Conservation (phyloP, 1,140 invertebrate genomes). For the Kradibia gibbosae region DNA sequence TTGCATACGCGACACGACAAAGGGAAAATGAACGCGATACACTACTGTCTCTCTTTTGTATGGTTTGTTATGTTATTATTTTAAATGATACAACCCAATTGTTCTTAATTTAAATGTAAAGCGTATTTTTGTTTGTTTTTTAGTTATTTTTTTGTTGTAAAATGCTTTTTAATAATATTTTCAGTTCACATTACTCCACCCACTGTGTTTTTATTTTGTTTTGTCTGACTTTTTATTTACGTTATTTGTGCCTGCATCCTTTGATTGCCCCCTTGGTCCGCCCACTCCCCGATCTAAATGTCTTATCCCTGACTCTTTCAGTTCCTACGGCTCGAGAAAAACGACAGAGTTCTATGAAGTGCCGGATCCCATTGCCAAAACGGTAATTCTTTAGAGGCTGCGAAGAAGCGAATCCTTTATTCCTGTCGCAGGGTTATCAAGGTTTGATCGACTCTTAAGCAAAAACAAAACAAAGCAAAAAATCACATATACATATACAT, state of each 20-base stretch:
- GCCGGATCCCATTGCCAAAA: constrained; percentile 33
- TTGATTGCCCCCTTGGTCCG: background rate
- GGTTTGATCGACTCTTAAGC: too few species aligned
- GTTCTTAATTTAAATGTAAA: constrained; percentile 75
- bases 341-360: constrained; percentile 15
- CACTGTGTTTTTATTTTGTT: constrained; percentile 65
- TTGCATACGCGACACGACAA: constrained; percentile 41
- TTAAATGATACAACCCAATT: constrained; percentile 71
- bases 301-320: background rate
- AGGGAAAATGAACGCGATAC: constrained; percentile 48
- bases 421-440: too few species aligned
- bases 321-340: constrained; percentile 28
- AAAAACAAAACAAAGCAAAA: too few species aligned
- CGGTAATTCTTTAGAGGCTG: background rate
- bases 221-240: constrained; percentile 47
- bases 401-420: background rate
- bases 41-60: constrained; percentile 68
- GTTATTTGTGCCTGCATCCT: constrained; percentile 9
- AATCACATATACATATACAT: too few species aligned
- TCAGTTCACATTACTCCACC: constrained; percentile 71
- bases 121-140: constrained; percentile 74
- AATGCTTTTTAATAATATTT: constrained; percentile 75
- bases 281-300: background rate
- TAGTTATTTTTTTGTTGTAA: constrained; percentile 75
- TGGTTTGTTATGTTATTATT: constrained; percentile 74